These are phyloP conservation scores for Oegoconia quadripuncta DNA, from an alignment of 2,888 invertebrate species.

Conservation along the genomic window DNA sequence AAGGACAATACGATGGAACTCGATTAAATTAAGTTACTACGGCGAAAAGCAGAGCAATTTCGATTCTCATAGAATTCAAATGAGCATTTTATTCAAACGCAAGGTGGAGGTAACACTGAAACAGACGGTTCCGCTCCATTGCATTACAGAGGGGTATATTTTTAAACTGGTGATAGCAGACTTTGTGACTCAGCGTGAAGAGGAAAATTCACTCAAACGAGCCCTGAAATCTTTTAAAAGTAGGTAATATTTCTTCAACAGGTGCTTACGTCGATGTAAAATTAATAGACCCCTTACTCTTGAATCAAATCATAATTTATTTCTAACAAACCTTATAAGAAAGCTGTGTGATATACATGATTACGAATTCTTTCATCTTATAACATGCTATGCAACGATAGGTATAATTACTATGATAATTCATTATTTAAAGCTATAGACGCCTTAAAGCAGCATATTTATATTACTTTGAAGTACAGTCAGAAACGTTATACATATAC, in stretches of 20 bases:
- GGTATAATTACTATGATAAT: slow-evolving; percentile 20
- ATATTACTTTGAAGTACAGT: neutral
- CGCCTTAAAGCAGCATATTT: slow-evolving; percentile 39
- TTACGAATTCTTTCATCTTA: slow-evolving; percentile 25
- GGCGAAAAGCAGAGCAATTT: slow-evolving; percentile 71
- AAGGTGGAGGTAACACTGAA: slow-evolving; percentile 61
- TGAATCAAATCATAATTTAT: slow-evolving; percentile 49
- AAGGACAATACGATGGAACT: slow-evolving; percentile 63
- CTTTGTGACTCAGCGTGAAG: slow-evolving; percentile 29
- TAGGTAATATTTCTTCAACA: slow-evolving; percentile 14
- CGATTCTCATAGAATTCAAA: slow-evolving; percentile 77
- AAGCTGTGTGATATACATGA: slow-evolving; percentile 47
- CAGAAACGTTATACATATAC: slow-evolving; percentile 11
- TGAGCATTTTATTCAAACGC: slow-evolving; percentile 76
- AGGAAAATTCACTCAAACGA: slow-evolving; percentile 23
- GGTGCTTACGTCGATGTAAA: slow-evolving; percentile 14
- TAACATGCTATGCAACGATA: slow-evolving; percentile 25
- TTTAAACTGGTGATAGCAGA: slow-evolving; percentile 37
- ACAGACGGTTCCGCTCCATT: slow-evolving; percentile 55
- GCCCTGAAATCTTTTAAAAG: slow-evolving; percentile 16
- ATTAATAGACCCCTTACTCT: slow-evolving; percentile 28
- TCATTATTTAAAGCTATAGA: slow-evolving; percentile 46
- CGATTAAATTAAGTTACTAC: slow-evolving; percentile 77
- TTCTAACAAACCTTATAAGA: slow-evolving; percentile 51
- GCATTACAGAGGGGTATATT: slow-evolving; percentile 44